These are phyloP conservation scores for Drosophila colorata DNA, from an alignment of 2,888 invertebrate genomes.

Conservation along the genomic window DNA sequence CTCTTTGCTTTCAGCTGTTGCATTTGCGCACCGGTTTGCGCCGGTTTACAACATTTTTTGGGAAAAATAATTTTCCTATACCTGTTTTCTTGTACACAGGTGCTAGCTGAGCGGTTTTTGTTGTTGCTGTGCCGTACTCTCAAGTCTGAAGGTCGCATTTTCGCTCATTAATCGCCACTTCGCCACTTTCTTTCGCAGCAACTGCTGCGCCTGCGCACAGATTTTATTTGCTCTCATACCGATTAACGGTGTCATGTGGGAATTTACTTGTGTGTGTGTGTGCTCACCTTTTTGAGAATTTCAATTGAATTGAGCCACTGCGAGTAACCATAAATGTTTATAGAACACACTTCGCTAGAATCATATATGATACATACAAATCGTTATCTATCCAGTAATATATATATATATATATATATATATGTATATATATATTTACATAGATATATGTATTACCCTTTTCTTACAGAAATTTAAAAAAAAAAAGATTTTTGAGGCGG, in stretches of 20 bases:
- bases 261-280: not conserved
- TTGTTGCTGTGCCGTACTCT: slow-evolving; percentile 17
- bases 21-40: slow-evolving; percentile 63
- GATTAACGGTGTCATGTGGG: slow-evolving; percentile 41
- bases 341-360: slow-evolving; percentile 36
- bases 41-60: slow-evolving; percentile 61
- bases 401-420: not conserved
- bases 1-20: slow-evolving; percentile 31
- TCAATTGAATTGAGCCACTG: slow-evolving; percentile 52
- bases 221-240: slow-evolving; percentile 35
- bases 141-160: slow-evolving; percentile 74
- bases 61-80: slow-evolving; percentile 65
- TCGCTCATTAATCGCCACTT: slow-evolving; percentile 72
- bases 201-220: slow-evolving; percentile 54
- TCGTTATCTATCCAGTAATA: not conserved
- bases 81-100: slow-evolving; percentile 63
- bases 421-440: not conserved
- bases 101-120: slow-evolving; percentile 27
- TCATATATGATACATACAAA: not conserved
- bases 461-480: slow-evolving; percentile 8
- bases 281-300: slow-evolving; percentile 23
- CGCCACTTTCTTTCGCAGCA: slow-evolving; percentile 65
- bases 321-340: slow-evolving; percentile 28
- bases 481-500: not conserved
- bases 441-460: not conserved